A percentile compares a stretch with the other conserved stretches of the same genome.
Evolutionary conservation across 2,113 vertebrate genomes (phyloP).

Genomic region (Gallinago jamesoni): DNA sequence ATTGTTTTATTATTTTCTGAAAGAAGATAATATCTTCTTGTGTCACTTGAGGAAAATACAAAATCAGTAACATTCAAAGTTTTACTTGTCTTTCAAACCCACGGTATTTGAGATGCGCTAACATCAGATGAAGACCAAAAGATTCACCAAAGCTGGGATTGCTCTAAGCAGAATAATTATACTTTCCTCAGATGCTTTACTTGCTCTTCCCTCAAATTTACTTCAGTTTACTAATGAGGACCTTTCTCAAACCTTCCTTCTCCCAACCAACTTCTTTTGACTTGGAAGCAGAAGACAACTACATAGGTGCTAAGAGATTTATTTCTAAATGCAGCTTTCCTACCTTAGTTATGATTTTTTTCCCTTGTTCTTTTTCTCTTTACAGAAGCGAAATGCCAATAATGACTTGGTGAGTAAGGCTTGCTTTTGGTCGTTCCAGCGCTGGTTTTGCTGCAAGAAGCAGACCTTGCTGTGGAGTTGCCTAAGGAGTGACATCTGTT

Average conservation of each 20-base stretch:
- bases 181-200: neutral
- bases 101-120: neutral
- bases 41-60: neutral
- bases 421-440: neutral
- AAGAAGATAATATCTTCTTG: neutral
- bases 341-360: neutral
- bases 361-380: constrained; percentile 43
- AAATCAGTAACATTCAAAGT: neutral
- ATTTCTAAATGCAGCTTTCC: neutral
- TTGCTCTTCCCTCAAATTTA: neutral
- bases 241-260: neutral
- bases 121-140: neutral
- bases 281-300: neutral
- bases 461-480: neutral
- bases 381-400: constrained; percentile 69
- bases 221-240: neutral
- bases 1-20: neutral
- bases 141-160: neutral
- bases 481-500: neutral
- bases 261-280: neutral
- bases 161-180: neutral
- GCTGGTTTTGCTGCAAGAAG: neutral
- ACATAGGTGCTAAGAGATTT: neutral
- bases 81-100: neutral
- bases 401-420: constrained; percentile 69